Evolutionary conservation across 2,113 vertebrate species (phyloP).

Genomic region (Peromyscus polionotus): DNA sequence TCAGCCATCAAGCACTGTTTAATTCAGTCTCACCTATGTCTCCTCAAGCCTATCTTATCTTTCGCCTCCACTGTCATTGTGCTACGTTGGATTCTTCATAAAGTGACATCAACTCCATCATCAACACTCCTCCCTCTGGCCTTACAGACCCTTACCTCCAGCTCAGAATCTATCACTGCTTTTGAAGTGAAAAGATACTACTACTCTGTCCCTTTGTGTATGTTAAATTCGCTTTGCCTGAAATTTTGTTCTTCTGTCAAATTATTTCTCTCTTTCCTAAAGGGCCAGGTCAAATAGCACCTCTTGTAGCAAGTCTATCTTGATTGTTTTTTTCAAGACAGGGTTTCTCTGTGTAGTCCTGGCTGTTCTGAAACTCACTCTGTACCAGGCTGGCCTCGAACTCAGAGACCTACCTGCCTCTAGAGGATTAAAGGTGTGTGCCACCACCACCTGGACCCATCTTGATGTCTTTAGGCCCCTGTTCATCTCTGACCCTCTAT

Average conservation of each 20-base stretch:
- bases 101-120: not conserved
- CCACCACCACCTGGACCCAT: not conserved
- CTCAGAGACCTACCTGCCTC: no score
- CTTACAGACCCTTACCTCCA: not conserved
- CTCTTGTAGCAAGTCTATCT: slow-evolving; percentile 32
- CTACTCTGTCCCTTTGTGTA: not conserved
- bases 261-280: not conserved
- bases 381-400: not conserved
- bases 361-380: not conserved
- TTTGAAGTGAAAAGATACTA: not conserved
- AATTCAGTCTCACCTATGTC: not conserved
- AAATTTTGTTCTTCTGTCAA: slow-evolving; percentile 43
- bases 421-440: not conserved
- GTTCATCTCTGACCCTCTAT: not conserved
- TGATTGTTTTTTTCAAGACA: not conserved
- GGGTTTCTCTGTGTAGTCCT: not conserved
- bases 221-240: not conserved
- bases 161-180: not conserved
- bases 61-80: not conserved
- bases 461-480: slow-evolving; percentile 33
- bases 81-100: not conserved
- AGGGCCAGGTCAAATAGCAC: not conserved
- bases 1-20: not conserved
- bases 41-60: slow-evolving; percentile 7
- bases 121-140: not conserved